phyloP scores from a whole-genome alignment of 2,797 vertebrate genomes.

The Myotis planiceps region DNA sequence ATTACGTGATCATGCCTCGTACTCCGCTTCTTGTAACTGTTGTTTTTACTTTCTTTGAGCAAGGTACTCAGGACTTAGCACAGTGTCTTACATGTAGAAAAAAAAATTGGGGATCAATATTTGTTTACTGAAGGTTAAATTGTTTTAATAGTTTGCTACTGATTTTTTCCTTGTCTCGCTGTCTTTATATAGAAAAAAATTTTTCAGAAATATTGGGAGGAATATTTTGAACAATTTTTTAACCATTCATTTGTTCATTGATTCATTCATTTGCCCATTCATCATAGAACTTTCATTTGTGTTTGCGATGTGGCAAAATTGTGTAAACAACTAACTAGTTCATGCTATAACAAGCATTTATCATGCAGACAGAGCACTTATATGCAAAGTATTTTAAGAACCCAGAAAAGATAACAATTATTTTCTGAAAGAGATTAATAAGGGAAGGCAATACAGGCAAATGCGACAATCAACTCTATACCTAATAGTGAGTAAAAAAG shows the following conservation, averaged over 20 bases:
- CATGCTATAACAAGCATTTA: background rate
- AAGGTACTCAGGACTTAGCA: background rate
- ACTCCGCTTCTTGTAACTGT: background rate
- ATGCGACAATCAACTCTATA: background rate
- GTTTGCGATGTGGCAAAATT: background rate
- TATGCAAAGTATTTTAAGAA: background rate
- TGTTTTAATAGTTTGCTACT: background rate
- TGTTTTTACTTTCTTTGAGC: constrained; percentile 23
- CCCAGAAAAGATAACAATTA: background rate
- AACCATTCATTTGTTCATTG: background rate
- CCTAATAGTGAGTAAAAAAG: background rate
- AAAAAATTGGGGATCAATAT: background rate
- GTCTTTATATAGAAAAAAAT: background rate
- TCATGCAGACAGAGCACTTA: background rate
- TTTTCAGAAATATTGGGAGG: background rate
- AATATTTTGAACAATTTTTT: constrained; percentile 29
- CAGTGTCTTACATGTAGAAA: background rate
- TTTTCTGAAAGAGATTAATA: background rate
- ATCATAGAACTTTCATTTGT: background rate
- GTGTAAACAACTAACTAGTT: background rate
- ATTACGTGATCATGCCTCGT: background rate
- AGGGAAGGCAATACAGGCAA: background rate
- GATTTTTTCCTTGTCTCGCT: background rate
- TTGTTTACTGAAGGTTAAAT: background rate
- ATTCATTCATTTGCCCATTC: background rate